A percentile compares a stretch with the other conserved stretches of the same genome.
phyloP scores from a whole-genome alignment of 2,113 vertebrate species.

The Tapirus terrestris region DNA sequence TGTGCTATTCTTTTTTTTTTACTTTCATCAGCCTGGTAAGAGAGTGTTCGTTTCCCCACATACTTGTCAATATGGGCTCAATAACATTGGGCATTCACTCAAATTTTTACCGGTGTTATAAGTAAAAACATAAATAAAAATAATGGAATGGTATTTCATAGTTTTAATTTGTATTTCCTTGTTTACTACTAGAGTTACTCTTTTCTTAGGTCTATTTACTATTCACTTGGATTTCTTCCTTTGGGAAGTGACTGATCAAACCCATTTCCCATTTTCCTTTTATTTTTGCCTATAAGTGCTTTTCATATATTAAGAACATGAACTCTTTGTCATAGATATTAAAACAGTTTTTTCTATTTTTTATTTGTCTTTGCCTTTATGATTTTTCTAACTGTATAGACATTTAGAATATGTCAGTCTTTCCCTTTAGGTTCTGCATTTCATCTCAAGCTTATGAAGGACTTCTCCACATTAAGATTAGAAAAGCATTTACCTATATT shows the following conservation, averaged over 20 bases:
- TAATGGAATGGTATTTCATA: background rate
- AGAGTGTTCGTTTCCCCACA: background rate
- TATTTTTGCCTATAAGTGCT: background rate
- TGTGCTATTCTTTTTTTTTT: background rate
- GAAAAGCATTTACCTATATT: background rate
- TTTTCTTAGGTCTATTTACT: background rate
- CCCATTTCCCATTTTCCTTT: background rate
- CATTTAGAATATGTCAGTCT: background rate
- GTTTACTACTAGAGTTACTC: background rate
- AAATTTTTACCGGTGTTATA: background rate
- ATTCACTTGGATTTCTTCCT: background rate
- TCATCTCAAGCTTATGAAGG: background rate
- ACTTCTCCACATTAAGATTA: background rate
- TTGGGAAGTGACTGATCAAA: background rate
- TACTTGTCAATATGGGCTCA: background rate
- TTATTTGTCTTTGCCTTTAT: constrained; percentile 5
- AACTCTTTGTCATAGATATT: background rate
- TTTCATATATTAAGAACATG: background rate
- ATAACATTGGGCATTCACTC: background rate
- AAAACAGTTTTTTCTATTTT: background rate
- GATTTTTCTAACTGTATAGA: background rate
- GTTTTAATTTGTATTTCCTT: background rate
- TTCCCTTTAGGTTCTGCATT: constrained; percentile 6
- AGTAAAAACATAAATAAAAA: background rate
- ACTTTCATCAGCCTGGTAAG: background rate